These are phyloP conservation scores for Koerneria pararmatus DNA, from an alignment of 2,888 invertebrate species.

Conservation along the genomic window DNA sequence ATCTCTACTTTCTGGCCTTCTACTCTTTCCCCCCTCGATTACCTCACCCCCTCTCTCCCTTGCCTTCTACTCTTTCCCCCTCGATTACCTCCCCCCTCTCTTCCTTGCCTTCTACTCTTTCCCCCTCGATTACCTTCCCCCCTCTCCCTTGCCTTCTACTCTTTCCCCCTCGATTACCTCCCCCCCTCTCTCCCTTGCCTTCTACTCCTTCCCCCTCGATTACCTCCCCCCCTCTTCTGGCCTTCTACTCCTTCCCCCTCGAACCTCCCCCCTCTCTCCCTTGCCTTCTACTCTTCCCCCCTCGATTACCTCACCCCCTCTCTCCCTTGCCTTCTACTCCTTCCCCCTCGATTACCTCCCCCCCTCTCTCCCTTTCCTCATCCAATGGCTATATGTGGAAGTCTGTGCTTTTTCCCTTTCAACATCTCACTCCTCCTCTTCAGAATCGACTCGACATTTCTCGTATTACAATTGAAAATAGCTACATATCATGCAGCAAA, in stretches of 20 bases:
- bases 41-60: not conserved
- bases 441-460: too few relatives aligned
- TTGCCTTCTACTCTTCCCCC: not conserved
- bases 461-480: too few relatives aligned
- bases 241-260: conserved; percentile 15
- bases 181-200: conserved; percentile 1
- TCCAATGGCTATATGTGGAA: conserved; percentile 19
- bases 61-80: not conserved
- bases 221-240: conserved; percentile 21
- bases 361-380: conserved; percentile 19
- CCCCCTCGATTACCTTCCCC: not conserved
- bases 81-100: conserved; percentile 1
- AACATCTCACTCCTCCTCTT: too few relatives aligned
- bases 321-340: not conserved
- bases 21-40: not conserved
- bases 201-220: conserved; percentile 9
- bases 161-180: not conserved
- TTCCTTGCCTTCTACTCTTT: not conserved
- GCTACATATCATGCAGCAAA: too few relatives aligned
- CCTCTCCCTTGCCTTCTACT: not conserved
- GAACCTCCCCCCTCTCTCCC: not conserved
- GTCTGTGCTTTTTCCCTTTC: too few relatives aligned
- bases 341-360: not conserved
- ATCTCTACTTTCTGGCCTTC: conserved; percentile 8
- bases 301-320: not conserved